phyloP scores from a whole-genome alignment of 1,140 invertebrate species.

The Pseudomyrmex gracilis region DNA sequence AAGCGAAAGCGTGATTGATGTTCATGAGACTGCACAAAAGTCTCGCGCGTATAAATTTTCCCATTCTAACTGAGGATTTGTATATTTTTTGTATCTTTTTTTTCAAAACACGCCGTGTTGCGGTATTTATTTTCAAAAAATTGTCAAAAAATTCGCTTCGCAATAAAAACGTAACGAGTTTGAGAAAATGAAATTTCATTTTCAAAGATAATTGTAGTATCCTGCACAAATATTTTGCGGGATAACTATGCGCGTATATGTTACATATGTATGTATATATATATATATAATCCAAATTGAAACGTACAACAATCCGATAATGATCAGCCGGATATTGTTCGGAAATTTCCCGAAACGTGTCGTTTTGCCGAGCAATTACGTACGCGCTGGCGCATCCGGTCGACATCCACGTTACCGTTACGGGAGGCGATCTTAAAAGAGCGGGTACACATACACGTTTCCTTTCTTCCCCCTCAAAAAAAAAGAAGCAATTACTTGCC shows the following conservation, averaged over 20 bases:
- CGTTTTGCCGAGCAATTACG: slow-evolving; percentile 15
- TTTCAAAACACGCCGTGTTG: neutral
- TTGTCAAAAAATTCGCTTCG: neutral
- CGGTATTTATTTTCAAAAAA: neutral
- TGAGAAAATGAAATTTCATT: no score
- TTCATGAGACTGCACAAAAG: neutral
- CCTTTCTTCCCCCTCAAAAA: neutral
- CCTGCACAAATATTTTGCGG: no score
- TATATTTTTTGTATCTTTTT: neutral
- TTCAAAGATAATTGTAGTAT: no score
- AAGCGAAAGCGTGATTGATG: slow-evolving; percentile 28
- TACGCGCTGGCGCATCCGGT: neutral
- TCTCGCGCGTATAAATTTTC: neutral
- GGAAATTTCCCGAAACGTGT: slow-evolving; percentile 35
- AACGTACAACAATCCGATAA: slow-evolving; percentile 7
- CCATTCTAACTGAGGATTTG: neutral
- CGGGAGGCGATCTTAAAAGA: neutral
- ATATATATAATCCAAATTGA: slow-evolving; percentile 9
- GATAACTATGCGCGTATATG: no score
- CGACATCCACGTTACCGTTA: slow-evolving; percentile 7
- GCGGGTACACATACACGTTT: neutral
- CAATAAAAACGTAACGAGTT: neutral
- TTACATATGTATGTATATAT: no score
- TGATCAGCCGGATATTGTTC: slow-evolving; percentile 31
- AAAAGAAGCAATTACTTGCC: slow-evolving; percentile 65